Conservation (phyloP, 2,888 invertebrate genomes). For the Parasteatoda lunata region DNA sequence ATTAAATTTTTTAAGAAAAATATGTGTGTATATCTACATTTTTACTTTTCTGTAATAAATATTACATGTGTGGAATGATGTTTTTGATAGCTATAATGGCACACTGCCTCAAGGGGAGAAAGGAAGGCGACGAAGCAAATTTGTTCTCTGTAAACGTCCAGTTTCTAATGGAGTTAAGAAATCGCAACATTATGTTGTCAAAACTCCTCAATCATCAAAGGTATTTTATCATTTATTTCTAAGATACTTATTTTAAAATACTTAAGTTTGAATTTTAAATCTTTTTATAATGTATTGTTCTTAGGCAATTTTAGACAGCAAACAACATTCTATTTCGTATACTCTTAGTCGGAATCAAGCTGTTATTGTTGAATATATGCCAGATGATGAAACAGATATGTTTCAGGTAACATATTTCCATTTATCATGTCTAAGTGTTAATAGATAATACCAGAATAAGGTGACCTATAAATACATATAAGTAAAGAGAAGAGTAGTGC, state of each 20-base stretch:
- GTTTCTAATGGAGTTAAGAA: slow-evolving; percentile 94
- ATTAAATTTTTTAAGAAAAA: too few species aligned
- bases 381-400: slow-evolving; percentile 98
- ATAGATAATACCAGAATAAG: too few species aligned
- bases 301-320: slow-evolving; percentile 92
- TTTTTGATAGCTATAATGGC: slow-evolving; percentile 88
- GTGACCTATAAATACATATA: too few species aligned
- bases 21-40: too few species aligned
- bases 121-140: slow-evolving; percentile 94
- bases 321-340: slow-evolving; percentile 97
- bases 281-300: slow-evolving; percentile 9
- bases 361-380: slow-evolving; percentile 97
- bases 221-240: slow-evolving; percentile 71
- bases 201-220: slow-evolving; percentile 92
- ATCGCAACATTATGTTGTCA: slow-evolving; percentile 95
- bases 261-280: slow-evolving; percentile 39
- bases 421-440: too few species aligned
- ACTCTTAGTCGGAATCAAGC: slow-evolving; percentile 96
- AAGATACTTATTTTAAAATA: not conserved
- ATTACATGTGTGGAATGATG: not conserved
- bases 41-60: not conserved
- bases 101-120: slow-evolving; percentile 93
- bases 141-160: slow-evolving; percentile 88
- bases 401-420: slow-evolving; percentile 85
- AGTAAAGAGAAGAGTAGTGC: too few species aligned